A percentile compares a stretch with the other conserved stretches of the same genome.
Evolutionary conservation across 2,113 vertebrate species (phyloP).

Genomic region (Ceuthmochares aereus): DNA sequence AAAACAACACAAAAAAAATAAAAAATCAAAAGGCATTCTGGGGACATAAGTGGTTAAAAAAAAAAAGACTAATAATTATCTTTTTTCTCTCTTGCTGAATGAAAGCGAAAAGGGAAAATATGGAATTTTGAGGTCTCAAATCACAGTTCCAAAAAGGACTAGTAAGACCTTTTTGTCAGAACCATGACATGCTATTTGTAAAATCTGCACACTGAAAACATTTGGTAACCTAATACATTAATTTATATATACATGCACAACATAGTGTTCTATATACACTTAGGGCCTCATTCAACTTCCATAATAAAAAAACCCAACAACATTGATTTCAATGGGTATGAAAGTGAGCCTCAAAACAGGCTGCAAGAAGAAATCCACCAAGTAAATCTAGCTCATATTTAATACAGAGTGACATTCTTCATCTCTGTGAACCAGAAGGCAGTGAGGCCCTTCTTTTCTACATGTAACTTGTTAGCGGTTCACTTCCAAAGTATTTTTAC

Average conservation of each 20-base stretch:
- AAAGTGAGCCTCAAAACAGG: not conserved
- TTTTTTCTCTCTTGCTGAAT: not conserved
- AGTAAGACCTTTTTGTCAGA: not conserved
- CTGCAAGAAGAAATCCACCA: not conserved
- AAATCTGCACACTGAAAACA: not conserved
- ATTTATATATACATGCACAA: not conserved
- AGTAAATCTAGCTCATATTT: not conserved
- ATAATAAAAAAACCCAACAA: not conserved
- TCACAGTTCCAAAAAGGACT: not conserved
- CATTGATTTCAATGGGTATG: not conserved
- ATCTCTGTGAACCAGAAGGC: not conserved
- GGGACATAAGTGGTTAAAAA: not conserved
- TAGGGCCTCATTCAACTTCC: not conserved
- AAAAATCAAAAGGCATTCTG: not conserved
- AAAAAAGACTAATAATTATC: not conserved
- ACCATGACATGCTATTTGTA: rapidly evolving
- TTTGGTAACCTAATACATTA: not conserved
- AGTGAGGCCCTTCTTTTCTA: not conserved
- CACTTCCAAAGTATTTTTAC: not conserved
- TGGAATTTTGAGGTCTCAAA: not conserved
- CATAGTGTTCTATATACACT: not conserved
- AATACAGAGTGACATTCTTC: not conserved
- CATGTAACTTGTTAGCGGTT: not conserved
- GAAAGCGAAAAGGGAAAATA: not conserved
- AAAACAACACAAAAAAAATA: not conserved